Percentiles rank a stretch among this genome's conserved stretches.
Evolutionary conservation across 2,113 vertebrate species (phyloP).

Genomic region (Crotalus tigris): DNA sequence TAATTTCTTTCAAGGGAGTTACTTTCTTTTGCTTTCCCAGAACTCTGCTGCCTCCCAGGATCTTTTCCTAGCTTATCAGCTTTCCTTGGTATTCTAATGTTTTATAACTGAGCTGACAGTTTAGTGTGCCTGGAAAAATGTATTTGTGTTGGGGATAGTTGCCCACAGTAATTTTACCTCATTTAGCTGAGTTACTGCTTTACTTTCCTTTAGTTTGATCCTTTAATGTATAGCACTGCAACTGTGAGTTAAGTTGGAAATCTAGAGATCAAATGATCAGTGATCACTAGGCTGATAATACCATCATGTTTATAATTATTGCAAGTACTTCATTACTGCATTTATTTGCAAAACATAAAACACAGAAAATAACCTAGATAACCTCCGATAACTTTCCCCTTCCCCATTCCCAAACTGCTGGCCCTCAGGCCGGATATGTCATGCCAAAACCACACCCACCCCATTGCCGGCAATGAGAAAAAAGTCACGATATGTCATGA

Average conservation of each 20-base stretch:
- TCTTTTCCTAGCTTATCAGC: background rate
- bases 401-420: background rate
- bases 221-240: background rate
- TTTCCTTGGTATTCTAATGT: background rate
- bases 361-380: background rate
- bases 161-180: background rate
- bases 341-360: background rate
- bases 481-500: too few species aligned
- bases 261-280: background rate
- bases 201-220: background rate
- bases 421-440: too few species aligned
- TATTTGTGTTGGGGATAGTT: background rate
- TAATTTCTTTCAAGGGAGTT: background rate
- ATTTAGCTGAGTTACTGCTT: background rate
- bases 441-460: too few species aligned
- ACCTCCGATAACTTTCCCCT: background rate
- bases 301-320: background rate
- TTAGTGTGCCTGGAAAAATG: background rate
- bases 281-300: background rate
- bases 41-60: background rate
- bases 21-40: background rate
- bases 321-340: background rate
- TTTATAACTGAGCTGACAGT: background rate
- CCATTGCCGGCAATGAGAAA: too few species aligned
- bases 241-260: background rate